Percentiles rank a stretch among this genome's conserved stretches.
phyloP scores from a whole-genome alignment of 2,797 vertebrate species.

The Crenuchus spilurus region DNA sequence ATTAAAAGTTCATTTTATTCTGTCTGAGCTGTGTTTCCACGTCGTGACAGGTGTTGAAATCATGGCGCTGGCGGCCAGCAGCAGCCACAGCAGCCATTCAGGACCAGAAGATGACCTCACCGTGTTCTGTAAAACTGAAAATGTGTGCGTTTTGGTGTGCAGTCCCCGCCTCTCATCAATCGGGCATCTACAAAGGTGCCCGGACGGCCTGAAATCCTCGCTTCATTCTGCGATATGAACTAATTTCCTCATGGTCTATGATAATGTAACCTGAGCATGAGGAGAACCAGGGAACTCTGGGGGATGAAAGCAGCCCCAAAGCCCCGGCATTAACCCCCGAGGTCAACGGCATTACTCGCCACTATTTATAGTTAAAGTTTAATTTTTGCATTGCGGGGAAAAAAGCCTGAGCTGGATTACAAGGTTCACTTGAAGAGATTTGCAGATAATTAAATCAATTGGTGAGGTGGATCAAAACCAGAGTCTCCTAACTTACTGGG shows the following conservation, averaged over 20 bases:
- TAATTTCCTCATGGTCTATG: constrained; percentile 81
- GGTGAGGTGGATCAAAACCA: constrained; percentile 61
- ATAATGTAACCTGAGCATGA: constrained; percentile 78
- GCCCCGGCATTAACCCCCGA: constrained; percentile 78
- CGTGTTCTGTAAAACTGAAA: constrained; percentile 59
- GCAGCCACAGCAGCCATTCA: not conserved
- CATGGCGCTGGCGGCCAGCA: constrained; percentile 54
- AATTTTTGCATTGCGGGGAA: constrained; percentile 74
- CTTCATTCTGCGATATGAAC: constrained; percentile 82
- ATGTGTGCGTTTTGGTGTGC: constrained; percentile 18
- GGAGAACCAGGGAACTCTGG: constrained; percentile 67
- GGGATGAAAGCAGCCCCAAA: constrained; percentile 80
- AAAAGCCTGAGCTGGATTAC: constrained; percentile 76
- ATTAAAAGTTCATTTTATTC: constrained; percentile 62
- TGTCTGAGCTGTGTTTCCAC: constrained; percentile 54
- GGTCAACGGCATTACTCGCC: constrained; percentile 81
- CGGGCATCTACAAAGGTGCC: constrained; percentile 75
- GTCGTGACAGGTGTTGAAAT: constrained; percentile 73
- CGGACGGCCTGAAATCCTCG: constrained; percentile 74
- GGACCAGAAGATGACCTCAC: constrained; percentile 56
- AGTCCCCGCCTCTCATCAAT: constrained; percentile 65
- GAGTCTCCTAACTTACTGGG: constrained; percentile 5
- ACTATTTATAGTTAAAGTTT: constrained; percentile 83
- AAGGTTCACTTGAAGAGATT: constrained; percentile 76
- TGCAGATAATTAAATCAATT: constrained; percentile 81